Conservation (phyloP, 2,797 vertebrate genomes). For the Philypnodon macrostomus region DNA sequence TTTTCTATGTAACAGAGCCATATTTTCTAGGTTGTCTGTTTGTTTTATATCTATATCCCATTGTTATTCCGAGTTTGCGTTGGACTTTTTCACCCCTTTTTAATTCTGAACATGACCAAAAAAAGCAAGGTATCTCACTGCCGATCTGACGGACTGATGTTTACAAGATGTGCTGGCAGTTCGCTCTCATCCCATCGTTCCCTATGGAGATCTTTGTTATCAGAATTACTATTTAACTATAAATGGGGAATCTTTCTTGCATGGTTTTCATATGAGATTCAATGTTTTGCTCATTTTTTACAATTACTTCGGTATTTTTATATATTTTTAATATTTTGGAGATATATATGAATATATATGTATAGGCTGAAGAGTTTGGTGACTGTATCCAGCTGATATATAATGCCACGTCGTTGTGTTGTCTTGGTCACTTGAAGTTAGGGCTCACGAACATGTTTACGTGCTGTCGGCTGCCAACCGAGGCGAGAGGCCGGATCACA, state of each 20-base stretch:
- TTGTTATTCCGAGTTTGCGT: conserved; percentile 65
- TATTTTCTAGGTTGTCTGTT: conserved; percentile 79
- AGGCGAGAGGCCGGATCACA: neutral
- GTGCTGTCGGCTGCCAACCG: conserved; percentile 53
- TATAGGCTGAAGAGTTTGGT: conserved; percentile 74
- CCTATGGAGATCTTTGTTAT: conserved; percentile 47
- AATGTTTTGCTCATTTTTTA: conserved; percentile 83
- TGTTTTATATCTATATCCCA: conserved; percentile 74
- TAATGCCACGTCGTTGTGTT: conserved; percentile 65
- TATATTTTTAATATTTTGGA: conserved; percentile 86
- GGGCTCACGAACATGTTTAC: conserved; percentile 75
- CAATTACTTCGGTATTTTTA: conserved; percentile 84
- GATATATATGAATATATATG: conserved; percentile 76
- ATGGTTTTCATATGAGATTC: conserved; percentile 80
- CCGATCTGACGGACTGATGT: conserved; percentile 76
- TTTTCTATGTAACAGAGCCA: conserved; percentile 82
- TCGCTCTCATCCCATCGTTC: conserved; percentile 56
- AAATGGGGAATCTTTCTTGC: conserved; percentile 72
- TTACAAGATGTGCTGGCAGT: conserved; percentile 67
- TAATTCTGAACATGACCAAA: conserved; percentile 67
- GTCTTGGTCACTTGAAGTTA: conserved; percentile 63
- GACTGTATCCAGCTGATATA: conserved; percentile 70
- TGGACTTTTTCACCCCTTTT: conserved; percentile 47
- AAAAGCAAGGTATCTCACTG: conserved; percentile 73
- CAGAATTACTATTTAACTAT: conserved; percentile 67